Conservation (phyloP, 2,888 invertebrate genomes). For the Napeogenes sylphis region DNA sequence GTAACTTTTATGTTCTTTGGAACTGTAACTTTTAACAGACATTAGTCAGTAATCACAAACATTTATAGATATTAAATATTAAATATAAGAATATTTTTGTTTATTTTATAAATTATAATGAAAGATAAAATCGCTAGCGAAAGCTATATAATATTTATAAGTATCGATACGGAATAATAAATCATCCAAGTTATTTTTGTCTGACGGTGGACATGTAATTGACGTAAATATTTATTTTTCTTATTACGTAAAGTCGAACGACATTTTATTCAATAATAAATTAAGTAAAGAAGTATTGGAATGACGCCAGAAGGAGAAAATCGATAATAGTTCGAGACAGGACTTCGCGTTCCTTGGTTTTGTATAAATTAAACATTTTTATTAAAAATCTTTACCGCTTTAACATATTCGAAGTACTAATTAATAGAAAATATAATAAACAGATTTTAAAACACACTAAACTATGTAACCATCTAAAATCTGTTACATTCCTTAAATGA, state of each 20-base stretch:
- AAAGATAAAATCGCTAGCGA: neutral
- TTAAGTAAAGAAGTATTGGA: slow-evolving; percentile 65
- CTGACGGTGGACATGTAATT: slow-evolving; percentile 24
- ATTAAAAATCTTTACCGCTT: no score
- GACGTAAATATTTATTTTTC: slow-evolving; percentile 32
- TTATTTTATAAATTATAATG: neutral
- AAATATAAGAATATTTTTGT: neutral
- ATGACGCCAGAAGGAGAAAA: slow-evolving; percentile 58
- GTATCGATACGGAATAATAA: neutral
- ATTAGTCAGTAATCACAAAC: no score
- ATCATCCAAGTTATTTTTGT: neutral
- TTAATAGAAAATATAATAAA: no score
- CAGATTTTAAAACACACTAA: no score
- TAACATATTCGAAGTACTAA: no score
- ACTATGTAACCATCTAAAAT: no score
- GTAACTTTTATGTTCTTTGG: no score
- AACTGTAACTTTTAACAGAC: no score
- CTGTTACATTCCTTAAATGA: no score
- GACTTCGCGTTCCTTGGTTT: slow-evolving; percentile 31
- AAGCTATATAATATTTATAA: neutral
- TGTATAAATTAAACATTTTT: no score
- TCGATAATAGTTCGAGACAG: slow-evolving; percentile 56
- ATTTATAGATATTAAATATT: no score
- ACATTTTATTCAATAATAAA: slow-evolving; percentile 61
- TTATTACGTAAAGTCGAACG: slow-evolving; percentile 45